These are phyloP conservation scores for Tribolium castaneum DNA, from an alignment of 1,140 invertebrate species.

Conservation along the genomic window DNA sequence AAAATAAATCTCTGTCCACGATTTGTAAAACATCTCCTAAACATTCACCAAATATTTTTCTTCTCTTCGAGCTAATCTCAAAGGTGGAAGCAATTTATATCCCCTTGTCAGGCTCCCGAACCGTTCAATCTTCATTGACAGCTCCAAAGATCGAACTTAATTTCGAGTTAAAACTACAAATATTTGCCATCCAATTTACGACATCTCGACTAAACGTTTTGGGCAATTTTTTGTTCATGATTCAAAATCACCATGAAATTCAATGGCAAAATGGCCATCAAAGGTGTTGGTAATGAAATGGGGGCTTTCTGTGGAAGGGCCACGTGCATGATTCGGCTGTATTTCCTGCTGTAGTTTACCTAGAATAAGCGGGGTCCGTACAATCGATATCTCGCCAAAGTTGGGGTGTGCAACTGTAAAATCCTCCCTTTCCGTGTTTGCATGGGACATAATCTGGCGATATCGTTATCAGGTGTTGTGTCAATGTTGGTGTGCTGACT, in stretches of 20 bases:
- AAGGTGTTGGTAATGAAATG: too few relatives aligned
- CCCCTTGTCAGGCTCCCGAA: neutral
- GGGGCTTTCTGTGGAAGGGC: neutral
- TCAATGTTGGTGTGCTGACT: constrained; percentile 7
- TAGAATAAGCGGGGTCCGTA: neutral
- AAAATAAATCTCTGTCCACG: too few relatives aligned
- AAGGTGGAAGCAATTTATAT: too few relatives aligned
- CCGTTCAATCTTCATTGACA: neutral
- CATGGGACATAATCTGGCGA: constrained; percentile 43
- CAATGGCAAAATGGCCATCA: too few relatives aligned
- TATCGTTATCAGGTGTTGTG: constrained; percentile 35
- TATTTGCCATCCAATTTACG: neutral
- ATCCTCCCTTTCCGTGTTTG: constrained; percentile 47
- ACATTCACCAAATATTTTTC: too few relatives aligned
- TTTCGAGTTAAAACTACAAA: neutral
- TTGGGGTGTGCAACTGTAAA: constrained; percentile 36
- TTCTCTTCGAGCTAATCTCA: too few relatives aligned
- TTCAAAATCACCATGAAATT: too few relatives aligned
- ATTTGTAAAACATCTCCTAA: too few relatives aligned
- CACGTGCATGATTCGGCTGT: constrained; percentile 27
- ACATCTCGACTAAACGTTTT: too few relatives aligned
- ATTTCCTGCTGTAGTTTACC: constrained; percentile 30
- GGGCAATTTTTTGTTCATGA: too few relatives aligned
- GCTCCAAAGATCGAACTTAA: neutral
- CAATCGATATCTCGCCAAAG: constrained; percentile 25